Percentiles rank a stretch among this genome's conserved stretches.
These are phyloP conservation scores for Donacobius atricapilla DNA, from an alignment of 2,113 vertebrate species.

Conservation along the genomic window DNA sequence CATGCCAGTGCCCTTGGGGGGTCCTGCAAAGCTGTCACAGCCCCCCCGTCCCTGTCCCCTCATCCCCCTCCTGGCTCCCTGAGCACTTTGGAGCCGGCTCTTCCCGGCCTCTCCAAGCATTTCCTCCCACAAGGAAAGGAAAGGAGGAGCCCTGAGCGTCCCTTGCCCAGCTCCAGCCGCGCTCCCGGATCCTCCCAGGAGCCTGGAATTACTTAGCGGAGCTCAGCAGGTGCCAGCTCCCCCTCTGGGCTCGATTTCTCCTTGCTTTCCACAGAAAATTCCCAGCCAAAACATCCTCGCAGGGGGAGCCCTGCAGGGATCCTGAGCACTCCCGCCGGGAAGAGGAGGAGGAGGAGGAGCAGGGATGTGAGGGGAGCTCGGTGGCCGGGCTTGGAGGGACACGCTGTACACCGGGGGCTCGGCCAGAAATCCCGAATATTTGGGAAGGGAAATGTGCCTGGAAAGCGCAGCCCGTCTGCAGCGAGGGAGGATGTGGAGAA, in stretches of 20 bases:
- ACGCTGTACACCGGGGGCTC: slow-evolving; percentile 15
- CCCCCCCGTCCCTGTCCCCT: background rate
- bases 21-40: background rate
- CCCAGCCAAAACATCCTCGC: slow-evolving; percentile 3
- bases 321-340: background rate
- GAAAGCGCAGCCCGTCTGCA: background rate
- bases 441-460: slow-evolving; percentile 11
- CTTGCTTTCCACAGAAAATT: background rate
- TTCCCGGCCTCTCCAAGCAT: background rate
- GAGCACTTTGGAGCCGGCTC: background rate
- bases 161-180: background rate
- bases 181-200: background rate
- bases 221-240: slow-evolving; percentile 38
- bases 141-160: background rate
- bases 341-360: background rate
- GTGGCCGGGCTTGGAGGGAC: background rate
- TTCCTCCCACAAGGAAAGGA: background rate
- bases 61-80: background rate
- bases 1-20: background rate
- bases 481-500: background rate
- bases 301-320: background rate
- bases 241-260: background rate
- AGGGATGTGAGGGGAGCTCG: background rate
- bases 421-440: background rate
- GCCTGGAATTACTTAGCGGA: background rate